These are phyloP conservation scores for Hylyphantes graminicola DNA, from an alignment of 1,140 invertebrate genomes.

Conservation along the genomic window DNA sequence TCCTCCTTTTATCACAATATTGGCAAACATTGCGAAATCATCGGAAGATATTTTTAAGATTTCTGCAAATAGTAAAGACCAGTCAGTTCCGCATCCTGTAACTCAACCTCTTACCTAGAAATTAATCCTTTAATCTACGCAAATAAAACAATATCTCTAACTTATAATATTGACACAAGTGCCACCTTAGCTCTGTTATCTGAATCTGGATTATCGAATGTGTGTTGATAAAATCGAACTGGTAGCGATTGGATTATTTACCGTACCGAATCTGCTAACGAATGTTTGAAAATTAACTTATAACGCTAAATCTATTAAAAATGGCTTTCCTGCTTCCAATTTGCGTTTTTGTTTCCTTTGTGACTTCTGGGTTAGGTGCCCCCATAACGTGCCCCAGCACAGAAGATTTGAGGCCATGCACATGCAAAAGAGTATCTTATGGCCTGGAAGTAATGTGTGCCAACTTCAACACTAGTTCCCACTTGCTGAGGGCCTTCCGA, in stretches of 20 bases:
- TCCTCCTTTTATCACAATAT: too few species aligned
- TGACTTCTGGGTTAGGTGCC: neutral
- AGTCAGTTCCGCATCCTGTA: slow-evolving; percentile 5
- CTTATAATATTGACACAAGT: slow-evolving; percentile 23
- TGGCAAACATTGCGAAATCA: too few species aligned
- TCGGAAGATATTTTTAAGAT: neutral
- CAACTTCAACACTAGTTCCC: slow-evolving; percentile 1
- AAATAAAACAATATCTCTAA: slow-evolving; percentile 2
- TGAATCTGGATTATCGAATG: neutral
- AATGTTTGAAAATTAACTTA: slow-evolving; percentile 7
- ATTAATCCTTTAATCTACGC: slow-evolving; percentile 5
- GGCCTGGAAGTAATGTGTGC: slow-evolving; percentile 25
- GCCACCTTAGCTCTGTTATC: slow-evolving; percentile 15
- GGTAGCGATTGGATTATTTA: slow-evolving; percentile 22
- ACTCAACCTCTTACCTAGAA: neutral
- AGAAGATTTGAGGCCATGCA: slow-evolving; percentile 25
- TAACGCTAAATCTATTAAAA: neutral
- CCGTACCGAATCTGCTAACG: neutral
- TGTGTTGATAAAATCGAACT: slow-evolving; percentile 18
- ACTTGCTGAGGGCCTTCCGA: slow-evolving; percentile 12
- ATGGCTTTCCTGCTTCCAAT: slow-evolving; percentile 11
- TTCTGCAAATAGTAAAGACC: slow-evolving; percentile 21
- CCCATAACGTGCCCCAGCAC: slow-evolving; percentile 10
- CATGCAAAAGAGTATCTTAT: slow-evolving; percentile 24
- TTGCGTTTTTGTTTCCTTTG: neutral